phyloP scores from a whole-genome alignment of 2,113 vertebrate genomes.

The Aspiorhynchus laticeps region DNA sequence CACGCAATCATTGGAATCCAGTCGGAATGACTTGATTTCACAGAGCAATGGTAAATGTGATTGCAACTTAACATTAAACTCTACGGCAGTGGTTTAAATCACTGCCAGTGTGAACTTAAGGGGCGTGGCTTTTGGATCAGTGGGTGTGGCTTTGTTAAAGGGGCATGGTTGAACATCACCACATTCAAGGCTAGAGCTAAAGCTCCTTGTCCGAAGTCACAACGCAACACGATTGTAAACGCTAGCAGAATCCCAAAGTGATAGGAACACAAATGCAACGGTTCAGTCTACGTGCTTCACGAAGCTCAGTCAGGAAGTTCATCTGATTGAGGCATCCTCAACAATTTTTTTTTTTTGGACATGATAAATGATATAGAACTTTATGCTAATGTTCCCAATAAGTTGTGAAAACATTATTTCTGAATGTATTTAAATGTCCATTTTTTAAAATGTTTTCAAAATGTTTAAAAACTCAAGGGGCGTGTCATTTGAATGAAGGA shows the following conservation, averaged over 20 bases:
- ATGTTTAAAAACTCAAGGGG: neutral
- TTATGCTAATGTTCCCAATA: too few species aligned
- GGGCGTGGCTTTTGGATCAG: constrained; percentile 1
- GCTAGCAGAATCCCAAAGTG: constrained; percentile 36
- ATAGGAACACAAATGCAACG: constrained; percentile 2
- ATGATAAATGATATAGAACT: too few species aligned
- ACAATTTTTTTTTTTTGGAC: constrained; percentile 79
- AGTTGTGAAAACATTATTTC: too few species aligned
- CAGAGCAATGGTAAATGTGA: neutral
- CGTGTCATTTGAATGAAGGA: neutral
- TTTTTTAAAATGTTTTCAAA: too few species aligned
- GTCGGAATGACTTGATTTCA: neutral
- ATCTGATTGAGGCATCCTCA: constrained; percentile 67
- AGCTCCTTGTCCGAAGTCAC: constrained; percentile 32
- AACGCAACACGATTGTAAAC: neutral
- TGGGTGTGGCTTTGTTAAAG: neutral
- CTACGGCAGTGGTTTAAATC: neutral
- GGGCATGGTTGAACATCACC: neutral
- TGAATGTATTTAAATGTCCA: too few species aligned
- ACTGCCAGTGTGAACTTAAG: constrained; percentile 9
- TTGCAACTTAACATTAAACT: neutral
- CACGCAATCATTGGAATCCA: too few species aligned
- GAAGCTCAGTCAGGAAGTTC: neutral
- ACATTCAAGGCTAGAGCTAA: neutral
- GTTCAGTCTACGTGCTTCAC: constrained; percentile 25